Evolutionary conservation across 2,113 vertebrate genomes (phyloP).

Genomic region (Haemorhous mexicanus): DNA sequence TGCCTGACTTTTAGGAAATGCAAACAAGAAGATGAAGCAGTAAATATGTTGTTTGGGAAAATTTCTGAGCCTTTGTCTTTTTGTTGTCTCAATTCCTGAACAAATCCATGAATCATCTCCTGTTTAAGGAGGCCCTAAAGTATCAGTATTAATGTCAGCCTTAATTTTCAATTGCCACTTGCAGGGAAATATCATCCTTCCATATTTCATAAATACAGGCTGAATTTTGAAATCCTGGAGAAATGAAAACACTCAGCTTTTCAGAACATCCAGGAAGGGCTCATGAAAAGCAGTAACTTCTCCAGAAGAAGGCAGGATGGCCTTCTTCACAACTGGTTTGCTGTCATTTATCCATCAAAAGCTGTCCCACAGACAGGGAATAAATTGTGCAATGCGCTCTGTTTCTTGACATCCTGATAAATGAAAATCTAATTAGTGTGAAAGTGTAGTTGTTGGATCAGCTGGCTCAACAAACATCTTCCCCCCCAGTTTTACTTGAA

Average conservation of each 20-base stretch:
- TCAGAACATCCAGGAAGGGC: not conserved
- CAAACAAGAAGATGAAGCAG: not conserved
- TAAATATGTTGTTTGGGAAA: not conserved
- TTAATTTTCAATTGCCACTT: constrained; percentile 19
- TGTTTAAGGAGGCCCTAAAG: not conserved
- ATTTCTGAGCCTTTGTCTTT: not conserved
- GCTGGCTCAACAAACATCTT: not conserved
- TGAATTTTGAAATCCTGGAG: not conserved
- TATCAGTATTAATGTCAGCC: constrained; percentile 1
- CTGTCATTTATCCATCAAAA: not conserved
- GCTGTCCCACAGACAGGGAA: not conserved
- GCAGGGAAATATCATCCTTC: not conserved
- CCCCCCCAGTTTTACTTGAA: not conserved
- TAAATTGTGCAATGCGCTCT: not conserved
- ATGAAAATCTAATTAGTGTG: not conserved
- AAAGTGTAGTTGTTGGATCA: not conserved
- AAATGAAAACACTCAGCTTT: not conserved
- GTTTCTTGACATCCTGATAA: not conserved
- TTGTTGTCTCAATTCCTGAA: not conserved
- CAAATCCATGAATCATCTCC: not conserved
- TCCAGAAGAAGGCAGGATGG: constrained; percentile 1
- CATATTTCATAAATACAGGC: constrained; percentile 6
- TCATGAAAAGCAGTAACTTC: constrained; percentile 19
- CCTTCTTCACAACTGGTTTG: constrained; percentile 20
- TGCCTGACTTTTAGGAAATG: not conserved